Evolutionary conservation across 1,140 invertebrate genomes (phyloP), one percentile per base, ranked within the genome.

Genomic region (Trichonephila inaurata): DNA sequence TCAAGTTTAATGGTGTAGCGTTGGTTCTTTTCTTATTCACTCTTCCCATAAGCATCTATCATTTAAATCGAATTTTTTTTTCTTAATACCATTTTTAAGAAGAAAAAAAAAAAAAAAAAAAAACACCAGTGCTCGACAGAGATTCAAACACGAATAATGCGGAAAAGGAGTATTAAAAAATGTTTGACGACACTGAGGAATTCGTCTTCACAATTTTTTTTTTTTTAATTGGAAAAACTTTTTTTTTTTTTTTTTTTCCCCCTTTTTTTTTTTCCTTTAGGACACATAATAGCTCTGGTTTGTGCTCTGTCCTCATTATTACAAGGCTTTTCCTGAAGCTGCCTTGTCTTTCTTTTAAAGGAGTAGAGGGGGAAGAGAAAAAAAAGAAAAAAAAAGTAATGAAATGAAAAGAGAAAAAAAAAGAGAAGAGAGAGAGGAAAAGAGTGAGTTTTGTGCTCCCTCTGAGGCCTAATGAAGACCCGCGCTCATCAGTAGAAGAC

Each of bases 301-400:
- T 93, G 92, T 89, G 92, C 92, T 82, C 66, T 77, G 66, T 87
- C 86, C 92, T 93, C 92, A 93, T 93, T 93, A 93, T 93, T 93
- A 88, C 91, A 72, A 88, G 92, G 69, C 86, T 19, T 86, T 92
- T 61, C 69, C 89, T 33, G 33, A 77, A 92, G 82, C 60, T 92
- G 51, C 64, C 62, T 92, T 88, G 85, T 89, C 85, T 89, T 93
- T 28, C 58, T 93, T 87, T 92, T 87, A 93, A 93, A 88, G 51
- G 10, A 81, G 14, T 12, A 61, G 21, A 44, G 16, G 24, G 60
- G 24, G 19, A 16, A 28, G 16, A 89, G 44, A 89, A 69, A 72
- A n/a, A 21, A 58, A 69, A 33, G 61, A 21, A 88, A 88, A 58
- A 61, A 24, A 88, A 88, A 66, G 61, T 40, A 87, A 88, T 40